These are phyloP conservation scores for Ceratoteleas bidentatus DNA, from an alignment of 1,140 invertebrate genomes.

Conservation along the genomic window DNA sequence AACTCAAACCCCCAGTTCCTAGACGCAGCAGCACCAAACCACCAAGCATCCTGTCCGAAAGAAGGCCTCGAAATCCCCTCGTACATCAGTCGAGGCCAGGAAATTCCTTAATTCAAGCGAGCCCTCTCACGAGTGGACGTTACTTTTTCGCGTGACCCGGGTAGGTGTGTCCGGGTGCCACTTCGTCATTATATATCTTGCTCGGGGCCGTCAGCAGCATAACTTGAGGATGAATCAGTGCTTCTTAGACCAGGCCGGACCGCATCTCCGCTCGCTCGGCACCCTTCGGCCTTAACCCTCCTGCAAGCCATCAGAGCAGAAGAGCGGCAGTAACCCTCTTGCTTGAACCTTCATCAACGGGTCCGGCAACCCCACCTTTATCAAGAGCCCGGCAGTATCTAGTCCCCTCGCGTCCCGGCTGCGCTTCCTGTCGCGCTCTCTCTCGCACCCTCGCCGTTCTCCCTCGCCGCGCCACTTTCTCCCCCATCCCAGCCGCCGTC, in stretches of 20 bases:
- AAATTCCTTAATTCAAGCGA: too few relatives aligned
- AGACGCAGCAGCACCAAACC: too few relatives aligned
- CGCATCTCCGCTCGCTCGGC: conserved; percentile 55
- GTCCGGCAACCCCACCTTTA: conserved; percentile 81
- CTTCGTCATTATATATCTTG: conserved; percentile 77
- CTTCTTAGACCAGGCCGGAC: conserved; percentile 78
- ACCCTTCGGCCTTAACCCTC: conserved; percentile 67
- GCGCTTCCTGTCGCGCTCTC: conserved; percentile 48
- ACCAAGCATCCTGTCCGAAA: too few relatives aligned
- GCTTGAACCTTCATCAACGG: conserved; percentile 81
- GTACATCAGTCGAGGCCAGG: too few relatives aligned
- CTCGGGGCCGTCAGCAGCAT: conserved; percentile 74
- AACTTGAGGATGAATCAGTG: conserved; percentile 80
- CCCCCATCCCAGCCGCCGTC: conserved; percentile 38
- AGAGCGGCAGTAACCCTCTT: conserved; percentile 79
- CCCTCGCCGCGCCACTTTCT: conserved; percentile 43
- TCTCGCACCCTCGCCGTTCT: conserved; percentile 26
- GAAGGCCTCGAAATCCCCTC: too few relatives aligned
- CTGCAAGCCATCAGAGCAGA: conserved; percentile 77
- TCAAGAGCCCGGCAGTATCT: conserved; percentile 78
- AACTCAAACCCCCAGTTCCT: too few relatives aligned
- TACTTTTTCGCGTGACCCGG: conserved; percentile 26
- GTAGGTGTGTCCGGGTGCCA: conserved; percentile 66
- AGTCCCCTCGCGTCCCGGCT: conserved; percentile 59
- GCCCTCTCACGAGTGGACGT: conserved; percentile 12